Percentiles rank a stretch among this genome's conserved stretches.
Conservation (phyloP, 2,113 vertebrate species). For the Haplochromis vanheusdeni region DNA sequence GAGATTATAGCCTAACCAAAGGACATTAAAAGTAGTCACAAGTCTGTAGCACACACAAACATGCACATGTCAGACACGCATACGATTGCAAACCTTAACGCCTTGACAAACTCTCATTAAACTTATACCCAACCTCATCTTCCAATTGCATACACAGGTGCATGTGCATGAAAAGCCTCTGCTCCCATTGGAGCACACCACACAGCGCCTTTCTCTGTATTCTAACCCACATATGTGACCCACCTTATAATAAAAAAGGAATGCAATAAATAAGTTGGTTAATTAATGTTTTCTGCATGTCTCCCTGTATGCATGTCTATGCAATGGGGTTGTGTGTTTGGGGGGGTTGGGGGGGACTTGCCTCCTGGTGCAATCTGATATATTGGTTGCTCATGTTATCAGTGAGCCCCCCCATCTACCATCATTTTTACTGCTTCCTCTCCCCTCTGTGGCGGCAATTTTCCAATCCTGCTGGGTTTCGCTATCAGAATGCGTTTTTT, state of each 20-base stretch:
- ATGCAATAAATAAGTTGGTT: constrained; percentile 75
- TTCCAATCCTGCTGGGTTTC: constrained; percentile 70
- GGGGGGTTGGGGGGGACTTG: constrained; percentile 21
- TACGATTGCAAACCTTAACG: constrained; percentile 5
- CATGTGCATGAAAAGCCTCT: constrained; percentile 43
- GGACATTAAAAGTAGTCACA: constrained; percentile 90
- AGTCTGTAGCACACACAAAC: constrained; percentile 50
- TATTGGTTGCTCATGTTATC: constrained; percentile 81
- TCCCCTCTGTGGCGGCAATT: constrained; percentile 61
- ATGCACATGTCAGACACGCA: not conserved
- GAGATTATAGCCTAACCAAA: constrained; percentile 79
- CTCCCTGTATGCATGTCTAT: not conserved
- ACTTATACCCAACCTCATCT: not conserved
- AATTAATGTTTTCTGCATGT: not conserved
- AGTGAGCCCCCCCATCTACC: constrained; percentile 40
- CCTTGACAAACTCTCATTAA: not conserved
- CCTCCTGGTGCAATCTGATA: constrained; percentile 83
- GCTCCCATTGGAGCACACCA: constrained; percentile 79
- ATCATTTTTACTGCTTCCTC: constrained; percentile 67
- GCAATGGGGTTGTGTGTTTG: not conserved
- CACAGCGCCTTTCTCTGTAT: constrained; percentile 59
- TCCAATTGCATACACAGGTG: not conserved
- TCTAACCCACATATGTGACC: constrained; percentile 8
- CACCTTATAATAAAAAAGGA: constrained; percentile 81
- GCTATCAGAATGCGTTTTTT: constrained; percentile 61